These are phyloP conservation scores for Crambe crambe DNA, from an alignment of 37 sponge, comb jelly and placozoan genomes.

Conservation along the genomic window DNA sequence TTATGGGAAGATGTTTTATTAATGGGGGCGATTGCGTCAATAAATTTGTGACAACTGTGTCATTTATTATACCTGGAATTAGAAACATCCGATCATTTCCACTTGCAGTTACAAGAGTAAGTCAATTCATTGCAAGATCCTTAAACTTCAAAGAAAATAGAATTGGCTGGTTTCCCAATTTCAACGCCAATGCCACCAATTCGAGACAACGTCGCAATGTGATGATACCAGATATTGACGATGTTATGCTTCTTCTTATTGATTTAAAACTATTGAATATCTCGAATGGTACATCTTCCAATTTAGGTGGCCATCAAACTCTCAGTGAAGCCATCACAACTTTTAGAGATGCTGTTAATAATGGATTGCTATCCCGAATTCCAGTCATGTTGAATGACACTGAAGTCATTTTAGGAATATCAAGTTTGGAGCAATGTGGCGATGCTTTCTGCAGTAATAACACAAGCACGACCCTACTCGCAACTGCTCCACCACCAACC, in stretches of 20 bases:
- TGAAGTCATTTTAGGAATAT: background rate
- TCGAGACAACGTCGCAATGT: background rate
- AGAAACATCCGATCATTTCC: background rate
- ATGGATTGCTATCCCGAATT: background rate
- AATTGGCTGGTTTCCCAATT: conserved; percentile 37
- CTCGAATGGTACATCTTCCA: background rate
- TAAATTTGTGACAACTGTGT: background rate
- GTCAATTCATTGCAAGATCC: background rate
- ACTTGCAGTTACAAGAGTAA: background rate
- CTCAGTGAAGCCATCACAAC: background rate
- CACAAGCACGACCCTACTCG: background rate
- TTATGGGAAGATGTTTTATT: conserved; percentile 20
- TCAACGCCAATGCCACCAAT: background rate
- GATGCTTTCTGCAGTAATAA: background rate
- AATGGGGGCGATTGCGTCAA: background rate
- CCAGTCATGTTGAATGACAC: background rate
- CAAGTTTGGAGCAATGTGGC: background rate
- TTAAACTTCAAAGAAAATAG: conserved; percentile 13
- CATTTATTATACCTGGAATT: background rate
- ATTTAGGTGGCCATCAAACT: background rate
- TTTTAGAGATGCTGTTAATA: background rate
- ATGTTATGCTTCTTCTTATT: conserved; percentile 11
- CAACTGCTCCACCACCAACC: background rate
- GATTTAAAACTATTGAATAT: conserved; percentile 22
- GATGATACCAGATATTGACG: background rate